Conservation (phyloP, 2,888 invertebrate genomes). For the Campoplex capitator region DNA sequence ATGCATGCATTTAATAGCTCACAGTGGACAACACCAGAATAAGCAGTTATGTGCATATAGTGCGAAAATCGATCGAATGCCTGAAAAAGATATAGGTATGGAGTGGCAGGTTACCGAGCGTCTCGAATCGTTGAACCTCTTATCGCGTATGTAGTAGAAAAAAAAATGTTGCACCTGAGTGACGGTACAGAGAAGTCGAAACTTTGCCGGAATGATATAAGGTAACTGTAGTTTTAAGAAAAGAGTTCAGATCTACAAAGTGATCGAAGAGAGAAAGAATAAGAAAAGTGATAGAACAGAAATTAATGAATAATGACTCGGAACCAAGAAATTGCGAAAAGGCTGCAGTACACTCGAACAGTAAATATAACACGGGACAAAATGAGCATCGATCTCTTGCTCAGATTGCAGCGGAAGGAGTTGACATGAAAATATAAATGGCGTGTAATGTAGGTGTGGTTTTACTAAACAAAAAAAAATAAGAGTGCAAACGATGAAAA, state of each 20-base stretch:
- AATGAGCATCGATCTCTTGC: slow-evolving; percentile 54
- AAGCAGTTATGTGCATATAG: slow-evolving; percentile 38
- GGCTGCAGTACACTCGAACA: slow-evolving; percentile 40
- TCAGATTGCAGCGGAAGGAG: slow-evolving; percentile 52
- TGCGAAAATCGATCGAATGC: slow-evolving; percentile 57
- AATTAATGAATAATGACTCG: slow-evolving; percentile 66
- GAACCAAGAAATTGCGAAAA: slow-evolving; percentile 58
- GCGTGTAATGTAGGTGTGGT: slow-evolving; percentile 54
- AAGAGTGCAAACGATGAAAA: slow-evolving; percentile 3
- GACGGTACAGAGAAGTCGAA: slow-evolving; percentile 51
- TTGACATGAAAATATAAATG: slow-evolving; percentile 39
- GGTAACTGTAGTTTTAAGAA: slow-evolving; percentile 32
- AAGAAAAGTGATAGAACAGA: slow-evolving; percentile 47
- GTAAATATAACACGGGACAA: slow-evolving; percentile 34
- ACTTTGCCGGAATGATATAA: slow-evolving; percentile 40
- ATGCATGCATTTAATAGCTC: slow-evolving; percentile 45
- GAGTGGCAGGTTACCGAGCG: slow-evolving; percentile 39
- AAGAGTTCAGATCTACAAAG: slow-evolving; percentile 4
- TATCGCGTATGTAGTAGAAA: slow-evolving; percentile 38
- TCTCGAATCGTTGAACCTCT: slow-evolving; percentile 64
- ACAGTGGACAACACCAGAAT: slow-evolving; percentile 42
- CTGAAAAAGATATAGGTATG: slow-evolving; percentile 54
- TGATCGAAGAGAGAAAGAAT: slow-evolving; percentile 3
- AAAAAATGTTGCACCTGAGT: slow-evolving; percentile 44
- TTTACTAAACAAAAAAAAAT: slow-evolving; percentile 38